Percentiles rank a stretch among this genome's conserved stretches.
Evolutionary conservation across 2,888 invertebrate species (phyloP).

Genomic region (Ophioninae sp.): DNA sequence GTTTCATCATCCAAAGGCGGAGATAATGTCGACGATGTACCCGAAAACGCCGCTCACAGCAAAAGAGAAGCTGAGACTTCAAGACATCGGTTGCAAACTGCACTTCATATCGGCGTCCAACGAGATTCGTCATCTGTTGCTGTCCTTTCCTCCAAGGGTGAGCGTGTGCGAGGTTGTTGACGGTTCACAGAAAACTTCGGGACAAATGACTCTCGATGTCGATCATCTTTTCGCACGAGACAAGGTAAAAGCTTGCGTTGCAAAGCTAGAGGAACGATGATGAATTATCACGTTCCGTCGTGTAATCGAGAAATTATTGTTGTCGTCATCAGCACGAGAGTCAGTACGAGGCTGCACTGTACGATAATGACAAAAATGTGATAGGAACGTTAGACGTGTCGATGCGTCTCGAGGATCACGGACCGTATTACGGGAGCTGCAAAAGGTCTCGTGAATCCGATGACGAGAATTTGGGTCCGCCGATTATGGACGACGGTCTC

Average conservation of each 20-base stretch:
- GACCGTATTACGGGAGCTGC: slow-evolving; percentile 71
- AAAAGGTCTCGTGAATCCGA: slow-evolving; percentile 66
- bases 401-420: slow-evolving; percentile 75
- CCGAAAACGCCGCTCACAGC: slow-evolving; percentile 66
- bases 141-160: slow-evolving; percentile 76
- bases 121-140: slow-evolving; percentile 75
- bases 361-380: slow-evolving; percentile 68
- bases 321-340: slow-evolving; percentile 68
- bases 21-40: slow-evolving; percentile 71
- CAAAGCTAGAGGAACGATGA: not conserved
- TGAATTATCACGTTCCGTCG: not conserved
- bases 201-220: slow-evolving; percentile 72
- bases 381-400: slow-evolving; percentile 72
- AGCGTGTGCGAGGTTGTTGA: slow-evolving; percentile 72
- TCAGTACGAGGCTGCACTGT: slow-evolving; percentile 71
- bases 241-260: slow-evolving; percentile 65
- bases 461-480: slow-evolving; percentile 75
- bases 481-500: slow-evolving; percentile 77
- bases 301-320: slow-evolving; percentile 7
- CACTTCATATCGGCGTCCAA: slow-evolving; percentile 76
- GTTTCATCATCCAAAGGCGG: slow-evolving; percentile 78
- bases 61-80: slow-evolving; percentile 71
- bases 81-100: slow-evolving; percentile 76
- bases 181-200: slow-evolving; percentile 67
- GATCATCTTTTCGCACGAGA: slow-evolving; percentile 70